These are phyloP conservation scores for Athetis lepigone DNA, from an alignment of 2,888 invertebrate genomes.

Conservation along the genomic window DNA sequence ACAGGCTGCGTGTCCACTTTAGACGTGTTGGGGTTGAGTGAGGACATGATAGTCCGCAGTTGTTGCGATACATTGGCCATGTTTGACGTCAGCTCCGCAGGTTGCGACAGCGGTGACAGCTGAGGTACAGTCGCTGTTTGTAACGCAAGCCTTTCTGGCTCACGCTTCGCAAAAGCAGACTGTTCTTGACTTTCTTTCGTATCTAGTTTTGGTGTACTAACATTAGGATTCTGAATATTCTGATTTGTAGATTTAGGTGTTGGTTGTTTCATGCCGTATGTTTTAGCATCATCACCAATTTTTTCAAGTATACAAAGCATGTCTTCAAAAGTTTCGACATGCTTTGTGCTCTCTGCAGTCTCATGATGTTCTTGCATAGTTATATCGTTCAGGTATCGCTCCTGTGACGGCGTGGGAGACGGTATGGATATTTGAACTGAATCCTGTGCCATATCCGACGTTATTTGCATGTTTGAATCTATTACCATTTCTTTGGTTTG, in stretches of 20 bases:
- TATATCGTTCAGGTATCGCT: conserved; percentile 91
- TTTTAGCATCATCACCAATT: conserved; percentile 87
- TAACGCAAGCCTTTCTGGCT: conserved; percentile 79
- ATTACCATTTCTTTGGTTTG: conserved; percentile 90
- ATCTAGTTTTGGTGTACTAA: conserved; percentile 70
- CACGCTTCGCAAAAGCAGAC: conserved; percentile 77
- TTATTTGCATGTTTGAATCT: conserved; percentile 89
- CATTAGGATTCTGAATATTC: conserved; percentile 67
- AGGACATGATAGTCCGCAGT: conserved; percentile 92
- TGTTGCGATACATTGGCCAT: conserved; percentile 94
- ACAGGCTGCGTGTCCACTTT: conserved; percentile 87
- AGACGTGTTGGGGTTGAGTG: conserved; percentile 89
- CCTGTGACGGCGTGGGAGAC: conserved; percentile 92
- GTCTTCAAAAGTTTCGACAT: conserved; percentile 92
- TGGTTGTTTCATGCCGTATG: conserved; percentile 76
- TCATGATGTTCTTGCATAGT: conserved; percentile 91
- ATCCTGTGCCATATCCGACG: conserved; percentile 91
- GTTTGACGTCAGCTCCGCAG: conserved; percentile 93
- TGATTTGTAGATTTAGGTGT: conserved; percentile 64
- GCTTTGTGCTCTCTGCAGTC: conserved; percentile 88
- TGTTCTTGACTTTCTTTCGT: conserved; percentile 75
- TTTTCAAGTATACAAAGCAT: conserved; percentile 93
- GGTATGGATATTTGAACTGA: conserved; percentile 92
- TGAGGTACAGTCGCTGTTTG: conserved; percentile 92
- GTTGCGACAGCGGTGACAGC: conserved; percentile 93